Percentiles rank a stretch among this genome's conserved stretches.
Conservation (phyloP, 2,797 vertebrate species). For the Poecilia velifera region DNA sequence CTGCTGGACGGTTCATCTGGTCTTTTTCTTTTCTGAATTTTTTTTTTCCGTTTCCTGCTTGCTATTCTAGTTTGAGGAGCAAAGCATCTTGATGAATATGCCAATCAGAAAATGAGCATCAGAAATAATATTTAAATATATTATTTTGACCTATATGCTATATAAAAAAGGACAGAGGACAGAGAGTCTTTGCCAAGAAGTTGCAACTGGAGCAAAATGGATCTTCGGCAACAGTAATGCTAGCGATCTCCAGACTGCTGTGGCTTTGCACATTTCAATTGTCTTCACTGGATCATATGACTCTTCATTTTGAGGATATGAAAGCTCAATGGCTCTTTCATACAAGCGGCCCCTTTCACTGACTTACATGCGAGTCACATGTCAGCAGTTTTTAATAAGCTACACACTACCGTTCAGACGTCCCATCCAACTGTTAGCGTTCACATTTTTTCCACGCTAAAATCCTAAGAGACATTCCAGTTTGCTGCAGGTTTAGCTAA, state of each 20-base stretch:
- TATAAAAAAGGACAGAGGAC: too few species aligned
- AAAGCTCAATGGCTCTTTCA: constrained; percentile 43
- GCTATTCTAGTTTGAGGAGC: too few species aligned
- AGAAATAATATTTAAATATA: too few species aligned
- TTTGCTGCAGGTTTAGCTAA: background rate
- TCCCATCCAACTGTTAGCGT: background rate
- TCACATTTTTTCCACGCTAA: background rate
- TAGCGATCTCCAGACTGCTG: constrained; percentile 8
- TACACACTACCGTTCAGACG: background rate
- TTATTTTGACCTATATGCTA: too few species aligned
- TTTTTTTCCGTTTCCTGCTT: too few species aligned
- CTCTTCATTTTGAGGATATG: constrained; percentile 20
- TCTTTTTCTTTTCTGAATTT: too few species aligned
- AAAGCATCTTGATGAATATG: too few species aligned
- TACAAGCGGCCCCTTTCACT: background rate
- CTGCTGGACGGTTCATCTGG: too few species aligned
- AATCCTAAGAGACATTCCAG: background rate
- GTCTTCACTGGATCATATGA: constrained; percentile 39
- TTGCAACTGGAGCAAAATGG: constrained; percentile 13
- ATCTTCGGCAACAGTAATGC: constrained; percentile 14
- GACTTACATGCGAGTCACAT: constrained; percentile 29
- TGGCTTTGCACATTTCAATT: constrained; percentile 16
- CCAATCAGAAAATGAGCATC: too few species aligned
- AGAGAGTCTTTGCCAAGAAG: background rate
- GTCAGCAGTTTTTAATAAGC: constrained; percentile 16